Evolutionary conservation across 2,888 invertebrate species (phyloP), one percentile per base, ranked within the genome.

Genomic region (Scrobipalpa costella): DNA sequence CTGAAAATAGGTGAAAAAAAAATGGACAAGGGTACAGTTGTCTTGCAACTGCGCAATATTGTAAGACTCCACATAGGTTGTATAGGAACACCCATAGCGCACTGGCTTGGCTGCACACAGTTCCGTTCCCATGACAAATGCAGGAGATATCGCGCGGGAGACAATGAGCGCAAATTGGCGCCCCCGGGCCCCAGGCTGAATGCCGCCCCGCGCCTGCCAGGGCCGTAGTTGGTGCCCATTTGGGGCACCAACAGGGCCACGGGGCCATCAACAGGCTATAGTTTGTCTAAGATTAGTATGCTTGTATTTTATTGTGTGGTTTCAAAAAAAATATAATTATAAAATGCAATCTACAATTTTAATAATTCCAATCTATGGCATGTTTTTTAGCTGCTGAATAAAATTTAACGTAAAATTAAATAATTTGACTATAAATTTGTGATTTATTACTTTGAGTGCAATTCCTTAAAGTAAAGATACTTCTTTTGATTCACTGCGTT

Each of bases 101-200:
- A n/a, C n/a, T n/a, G n/a, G n/a, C n/a, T n/a, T n/a, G n/a, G n/a
- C 9, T 27, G 13, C 33, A 55, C n/a, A 33, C 1, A 55, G 33
- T 6, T 33, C 55, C 55, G 33, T 55, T 55, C 71, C 74, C 76
- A 68, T 76, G 78, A 79, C 79, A 76, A 83, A 83, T 75, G 75
- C 71, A 72, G n/a, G 72, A 73, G 79, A 79, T 84, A 81, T 77
- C 75, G 74, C 69, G 66, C 64, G 70, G 67, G 74, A 78, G 77
- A 85, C 84, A 84, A 86, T 85, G 76, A 77, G 74, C 72, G 74
- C 80, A 83, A 84, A 86, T 85, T 84, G 79, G 68, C 67, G 77
- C 81, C n/a, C n/a, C n/a, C n/a, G n/a, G n/a, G n/a, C 79, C 73
- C 72, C 61, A 71, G 80, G 77, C 77, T 73, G 73, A 71, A 74